A percentile compares a stretch with the other conserved stretches of the same genome.
Conservation (phyloP, 2,888 invertebrate genomes). For the Diplazon laetatorius region DNA sequence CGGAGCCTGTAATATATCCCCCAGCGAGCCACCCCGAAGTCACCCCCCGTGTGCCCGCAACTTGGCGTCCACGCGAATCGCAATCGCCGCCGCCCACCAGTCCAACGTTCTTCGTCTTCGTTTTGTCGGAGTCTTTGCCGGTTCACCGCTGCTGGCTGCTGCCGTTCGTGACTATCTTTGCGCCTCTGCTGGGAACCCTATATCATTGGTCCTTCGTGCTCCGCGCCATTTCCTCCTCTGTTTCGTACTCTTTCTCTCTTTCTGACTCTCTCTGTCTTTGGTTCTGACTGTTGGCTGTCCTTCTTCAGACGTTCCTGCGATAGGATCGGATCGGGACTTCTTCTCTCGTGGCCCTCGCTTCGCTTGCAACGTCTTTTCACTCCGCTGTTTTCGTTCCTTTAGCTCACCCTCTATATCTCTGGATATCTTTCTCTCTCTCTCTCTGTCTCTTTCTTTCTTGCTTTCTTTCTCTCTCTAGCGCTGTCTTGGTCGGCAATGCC, state of each 20-base stretch:
- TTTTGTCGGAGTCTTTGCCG: conserved; percentile 15
- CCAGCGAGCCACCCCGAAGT: conserved; percentile 76
- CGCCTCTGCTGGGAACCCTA: conserved; percentile 26
- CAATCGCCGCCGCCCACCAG: conserved; percentile 61
- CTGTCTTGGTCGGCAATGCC: conserved; percentile 10
- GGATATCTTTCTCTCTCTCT: not conserved
- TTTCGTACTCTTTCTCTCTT: conserved; percentile 18
- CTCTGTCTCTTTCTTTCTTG: not conserved
- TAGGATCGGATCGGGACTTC: conserved; percentile 34
- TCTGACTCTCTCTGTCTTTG: too few species aligned
- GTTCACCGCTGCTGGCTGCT: conserved; percentile 39
- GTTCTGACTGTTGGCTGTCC: too few species aligned
- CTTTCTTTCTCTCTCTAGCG: conserved; percentile 33
- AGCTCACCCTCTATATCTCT: not conserved
- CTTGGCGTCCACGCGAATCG: conserved; percentile 48
- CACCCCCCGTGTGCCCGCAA: conserved; percentile 52
- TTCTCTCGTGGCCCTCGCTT: not conserved
- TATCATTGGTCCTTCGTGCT: conserved; percentile 46
- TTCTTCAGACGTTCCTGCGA: conserved; percentile 38
- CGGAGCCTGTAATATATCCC: conserved; percentile 78
- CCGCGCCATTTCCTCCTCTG: conserved; percentile 30
- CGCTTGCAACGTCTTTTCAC: not conserved
- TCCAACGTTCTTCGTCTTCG: conserved; percentile 18
- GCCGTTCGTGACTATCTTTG: conserved; percentile 32
- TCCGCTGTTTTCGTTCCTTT: not conserved